Conservation (phyloP, 2,888 invertebrate genomes). For the Drosophila paramelanica region DNA sequence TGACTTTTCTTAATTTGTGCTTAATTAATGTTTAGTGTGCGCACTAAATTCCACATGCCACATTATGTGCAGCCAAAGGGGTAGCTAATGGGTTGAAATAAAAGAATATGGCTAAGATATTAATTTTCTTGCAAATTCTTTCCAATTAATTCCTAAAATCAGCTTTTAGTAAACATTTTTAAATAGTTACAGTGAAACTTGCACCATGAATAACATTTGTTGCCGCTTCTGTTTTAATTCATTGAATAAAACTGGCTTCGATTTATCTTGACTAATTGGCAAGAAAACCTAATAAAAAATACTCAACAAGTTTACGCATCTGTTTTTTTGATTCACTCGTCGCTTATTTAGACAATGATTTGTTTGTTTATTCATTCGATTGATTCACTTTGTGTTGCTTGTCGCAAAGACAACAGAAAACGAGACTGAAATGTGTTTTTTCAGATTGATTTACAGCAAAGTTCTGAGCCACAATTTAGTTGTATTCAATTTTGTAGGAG, state of each 20-base stretch:
- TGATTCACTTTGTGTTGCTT: slow-evolving; percentile 6
- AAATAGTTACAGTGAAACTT: background rate
- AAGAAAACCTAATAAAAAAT: slow-evolving; percentile 8
- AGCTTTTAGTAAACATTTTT: background rate
- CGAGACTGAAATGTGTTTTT: background rate
- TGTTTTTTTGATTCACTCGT: slow-evolving; percentile 5
- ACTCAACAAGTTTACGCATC: slow-evolving; percentile 10
- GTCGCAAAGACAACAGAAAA: slow-evolving; percentile 3
- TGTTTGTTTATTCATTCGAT: slow-evolving; percentile 22
- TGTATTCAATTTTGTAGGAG: background rate
- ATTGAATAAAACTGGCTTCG: slow-evolving; percentile 16
- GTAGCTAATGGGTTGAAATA: background rate
- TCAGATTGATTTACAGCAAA: slow-evolving; percentile 8
- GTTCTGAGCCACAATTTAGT: slow-evolving; percentile 6
- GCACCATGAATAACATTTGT: slow-evolving; percentile 7
- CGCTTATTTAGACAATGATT: slow-evolving; percentile 10
- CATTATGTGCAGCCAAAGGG: slow-evolving; percentile 12
- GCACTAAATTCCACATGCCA: slow-evolving; percentile 47
- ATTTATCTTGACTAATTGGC: slow-evolving; percentile 8
- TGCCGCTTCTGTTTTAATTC: slow-evolving; percentile 2
- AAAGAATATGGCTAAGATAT: background rate
- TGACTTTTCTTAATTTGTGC: slow-evolving; percentile 68
- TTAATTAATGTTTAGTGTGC: slow-evolving; percentile 62
- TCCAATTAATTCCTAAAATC: background rate
- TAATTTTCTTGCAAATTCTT: background rate